A percentile compares a stretch with the other conserved stretches of the same genome.
Conservation (phyloP, 2,113 vertebrate genomes). For the Alaudala cheleensis region DNA sequence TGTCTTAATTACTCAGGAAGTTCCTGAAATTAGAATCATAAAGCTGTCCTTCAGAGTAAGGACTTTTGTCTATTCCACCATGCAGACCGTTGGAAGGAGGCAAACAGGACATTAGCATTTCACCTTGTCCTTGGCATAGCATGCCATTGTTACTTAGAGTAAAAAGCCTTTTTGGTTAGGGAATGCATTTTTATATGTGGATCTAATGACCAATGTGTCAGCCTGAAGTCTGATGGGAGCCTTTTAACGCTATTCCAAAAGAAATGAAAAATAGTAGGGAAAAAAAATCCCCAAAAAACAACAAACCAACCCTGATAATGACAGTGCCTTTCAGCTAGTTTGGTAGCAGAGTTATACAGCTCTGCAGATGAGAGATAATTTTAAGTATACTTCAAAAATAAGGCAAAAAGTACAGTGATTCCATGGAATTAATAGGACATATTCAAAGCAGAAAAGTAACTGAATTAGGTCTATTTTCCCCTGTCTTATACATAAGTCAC, state of each 20-base stretch:
- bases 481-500: background rate
- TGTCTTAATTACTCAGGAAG: constrained; percentile 42
- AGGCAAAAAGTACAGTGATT: background rate
- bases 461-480: background rate
- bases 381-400: background rate
- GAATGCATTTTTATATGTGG: background rate
- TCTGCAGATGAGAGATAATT: background rate
- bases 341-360: background rate
- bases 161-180: constrained; percentile 12
- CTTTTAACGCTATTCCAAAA: background rate
- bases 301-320: background rate
- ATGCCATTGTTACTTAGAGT: background rate
- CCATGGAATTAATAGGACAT: background rate
- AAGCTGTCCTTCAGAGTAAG: constrained; percentile 35
- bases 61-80: background rate
- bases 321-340: background rate
- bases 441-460: background rate
- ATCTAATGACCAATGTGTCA: background rate
- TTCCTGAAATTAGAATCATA: constrained; percentile 37
- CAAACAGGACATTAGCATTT: constrained; percentile 38
- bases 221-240: background rate
- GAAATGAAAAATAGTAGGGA: background rate
- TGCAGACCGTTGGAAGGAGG: background rate
- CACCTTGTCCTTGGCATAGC: constrained; percentile 37
- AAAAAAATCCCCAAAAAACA: background rate